Conservation (phyloP, 2,113 vertebrate species). For the Mionectes macconnelli region DNA sequence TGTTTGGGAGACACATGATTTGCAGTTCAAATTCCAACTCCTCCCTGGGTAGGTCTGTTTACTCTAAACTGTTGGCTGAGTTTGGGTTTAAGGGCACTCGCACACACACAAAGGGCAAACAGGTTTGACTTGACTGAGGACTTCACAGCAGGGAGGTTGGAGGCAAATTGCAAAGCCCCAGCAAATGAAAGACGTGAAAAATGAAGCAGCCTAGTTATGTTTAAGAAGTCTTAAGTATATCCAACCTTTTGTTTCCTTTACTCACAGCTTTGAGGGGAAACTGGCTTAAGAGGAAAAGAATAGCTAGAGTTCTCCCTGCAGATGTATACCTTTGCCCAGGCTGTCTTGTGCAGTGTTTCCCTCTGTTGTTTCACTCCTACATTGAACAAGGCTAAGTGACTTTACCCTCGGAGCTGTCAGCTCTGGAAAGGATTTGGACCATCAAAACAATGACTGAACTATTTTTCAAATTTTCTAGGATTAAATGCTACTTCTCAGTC, state of each 20-base stretch:
- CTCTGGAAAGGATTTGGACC: neutral
- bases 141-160: constrained; percentile 26
- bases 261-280: constrained; percentile 30
- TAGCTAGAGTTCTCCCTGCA: neutral
- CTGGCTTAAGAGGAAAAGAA: constrained; percentile 13
- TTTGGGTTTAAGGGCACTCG: constrained; percentile 41
- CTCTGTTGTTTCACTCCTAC: neutral
- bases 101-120: constrained; percentile 54
- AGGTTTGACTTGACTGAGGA: constrained; percentile 64
- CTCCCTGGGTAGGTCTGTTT: constrained; percentile 67
- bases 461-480: neutral
- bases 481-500: neutral
- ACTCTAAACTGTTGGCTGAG: constrained; percentile 41
- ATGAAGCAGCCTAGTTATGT: constrained; percentile 11
- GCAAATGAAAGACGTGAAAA: constrained; percentile 54
- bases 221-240: constrained; percentile 42
- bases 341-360: neutral
- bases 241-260: constrained; percentile 53
- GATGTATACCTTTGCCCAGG: neutral
- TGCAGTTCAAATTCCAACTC: constrained; percentile 56
- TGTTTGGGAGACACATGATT: constrained; percentile 50
- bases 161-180: constrained; percentile 41
- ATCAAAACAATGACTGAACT: neutral
- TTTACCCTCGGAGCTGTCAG: neutral
- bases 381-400: neutral